Evolutionary conservation across 2,888 invertebrate genomes (phyloP).

Genomic region (Oegoconia quadripuncta): DNA sequence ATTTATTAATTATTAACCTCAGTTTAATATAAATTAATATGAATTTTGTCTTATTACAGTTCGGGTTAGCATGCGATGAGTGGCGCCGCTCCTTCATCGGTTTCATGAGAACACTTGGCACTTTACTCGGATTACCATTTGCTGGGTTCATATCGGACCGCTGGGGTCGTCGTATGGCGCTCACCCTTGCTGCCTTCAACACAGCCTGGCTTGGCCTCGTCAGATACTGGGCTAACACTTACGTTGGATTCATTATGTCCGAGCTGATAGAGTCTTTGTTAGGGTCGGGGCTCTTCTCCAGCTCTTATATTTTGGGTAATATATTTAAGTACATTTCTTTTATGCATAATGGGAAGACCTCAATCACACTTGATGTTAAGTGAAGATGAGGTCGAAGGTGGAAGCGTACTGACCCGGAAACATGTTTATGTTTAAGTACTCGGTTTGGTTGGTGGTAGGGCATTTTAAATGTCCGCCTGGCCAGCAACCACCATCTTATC

Average conservation of each 20-base stretch:
- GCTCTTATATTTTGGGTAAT: constrained; percentile 84
- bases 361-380: too few relatives aligned
- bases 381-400: too few relatives aligned
- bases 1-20: not conserved
- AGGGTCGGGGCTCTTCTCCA: constrained; percentile 82
- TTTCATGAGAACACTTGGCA: constrained; percentile 83
- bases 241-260: constrained; percentile 81
- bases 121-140: constrained; percentile 82
- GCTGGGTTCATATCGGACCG: constrained; percentile 85
- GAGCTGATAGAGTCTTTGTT: constrained; percentile 84
- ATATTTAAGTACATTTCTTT: not conserved
- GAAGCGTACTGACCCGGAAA: too few relatives aligned
- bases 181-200: constrained; percentile 75
- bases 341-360: not conserved
- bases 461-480: too few relatives aligned
- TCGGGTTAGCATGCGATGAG: constrained; percentile 80
- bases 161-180: constrained; percentile 81
- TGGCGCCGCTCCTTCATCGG: constrained; percentile 86
- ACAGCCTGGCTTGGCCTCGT: constrained; percentile 81
- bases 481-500: too few relatives aligned
- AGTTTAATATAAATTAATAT: not conserved
- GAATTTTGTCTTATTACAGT: constrained; percentile 27
- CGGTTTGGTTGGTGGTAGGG: too few relatives aligned
- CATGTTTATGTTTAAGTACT: too few relatives aligned
- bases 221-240: constrained; percentile 79